Conservation (phyloP, 1,140 invertebrate species). For the Archivesica marissinica region DNA sequence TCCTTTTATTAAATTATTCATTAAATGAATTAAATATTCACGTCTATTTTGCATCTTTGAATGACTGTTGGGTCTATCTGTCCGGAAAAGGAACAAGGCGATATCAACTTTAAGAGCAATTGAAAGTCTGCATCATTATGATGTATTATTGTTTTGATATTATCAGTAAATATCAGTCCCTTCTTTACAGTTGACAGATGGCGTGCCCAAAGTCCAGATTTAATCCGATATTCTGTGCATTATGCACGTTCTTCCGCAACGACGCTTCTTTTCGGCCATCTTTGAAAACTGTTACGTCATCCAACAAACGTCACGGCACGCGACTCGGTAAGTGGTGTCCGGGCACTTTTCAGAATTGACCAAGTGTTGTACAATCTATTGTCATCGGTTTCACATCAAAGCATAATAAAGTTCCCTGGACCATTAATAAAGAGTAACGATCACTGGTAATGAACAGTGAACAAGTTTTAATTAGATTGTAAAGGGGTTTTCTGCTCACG, state of each 20-base stretch:
- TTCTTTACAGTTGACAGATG: conserved; percentile 50
- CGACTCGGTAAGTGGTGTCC: conserved; percentile 53
- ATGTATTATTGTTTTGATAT: conserved; percentile 28
- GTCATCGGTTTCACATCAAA: conserved; percentile 62
- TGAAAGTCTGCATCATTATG: not conserved
- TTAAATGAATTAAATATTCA: too few relatives aligned
- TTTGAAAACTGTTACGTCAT: conserved; percentile 56
- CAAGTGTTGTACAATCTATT: conserved; percentile 61
- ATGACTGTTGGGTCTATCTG: too few relatives aligned
- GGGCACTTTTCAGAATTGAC: conserved; percentile 33
- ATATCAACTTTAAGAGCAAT: not conserved
- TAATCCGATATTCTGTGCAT: conserved; percentile 50
- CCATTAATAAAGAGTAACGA: conserved; percentile 57
- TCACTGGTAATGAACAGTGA: conserved; percentile 65
- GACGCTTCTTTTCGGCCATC: conserved; percentile 49
- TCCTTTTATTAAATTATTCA: too few relatives aligned
- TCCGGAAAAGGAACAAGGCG: too few relatives aligned
- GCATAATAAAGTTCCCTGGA: conserved; percentile 60
- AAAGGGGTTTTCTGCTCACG: conserved; percentile 47
- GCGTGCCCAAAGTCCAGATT: not conserved
- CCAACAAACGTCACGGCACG: conserved; percentile 62
- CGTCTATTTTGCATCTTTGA: too few relatives aligned
- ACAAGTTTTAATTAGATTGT: conserved; percentile 66
- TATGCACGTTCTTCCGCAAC: conserved; percentile 57
- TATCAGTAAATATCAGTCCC: conserved; percentile 35